phyloP scores from a whole-genome alignment of 2,113 vertebrate genomes.

The Gopherus evgoodei region DNA sequence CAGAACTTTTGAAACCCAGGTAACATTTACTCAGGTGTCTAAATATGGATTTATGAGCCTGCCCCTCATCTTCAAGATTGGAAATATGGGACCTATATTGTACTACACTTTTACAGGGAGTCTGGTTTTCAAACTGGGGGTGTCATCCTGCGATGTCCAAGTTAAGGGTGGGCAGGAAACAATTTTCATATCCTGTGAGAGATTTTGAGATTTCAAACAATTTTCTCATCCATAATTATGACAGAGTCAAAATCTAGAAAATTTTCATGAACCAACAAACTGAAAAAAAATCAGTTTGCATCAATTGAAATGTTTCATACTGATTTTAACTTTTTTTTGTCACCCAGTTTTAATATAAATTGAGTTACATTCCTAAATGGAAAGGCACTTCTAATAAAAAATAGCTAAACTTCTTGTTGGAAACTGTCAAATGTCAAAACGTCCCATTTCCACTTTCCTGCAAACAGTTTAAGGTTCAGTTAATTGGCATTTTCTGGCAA shows the following conservation, averaged over 20 bases:
- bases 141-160: background rate
- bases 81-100: background rate
- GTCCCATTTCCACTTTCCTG: too few species aligned
- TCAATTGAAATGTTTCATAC: background rate
- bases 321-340: background rate
- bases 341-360: background rate
- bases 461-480: background rate
- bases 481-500: background rate
- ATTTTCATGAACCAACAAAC: background rate
- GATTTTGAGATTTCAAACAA: background rate
- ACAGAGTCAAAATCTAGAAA: background rate
- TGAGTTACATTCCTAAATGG: background rate
- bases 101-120: background rate
- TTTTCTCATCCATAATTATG: background rate
- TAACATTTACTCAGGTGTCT: background rate
- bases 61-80: background rate
- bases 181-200: background rate
- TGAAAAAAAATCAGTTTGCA: background rate
- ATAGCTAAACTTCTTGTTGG: background rate
- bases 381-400: background rate
- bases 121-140: background rate
- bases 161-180: background rate
- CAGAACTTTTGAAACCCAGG: background rate
- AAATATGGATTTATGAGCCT: background rate
- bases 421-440: too few species aligned